Evolutionary conservation across 2,113 vertebrate species (phyloP), one percentile per base, ranked within the genome.

Genomic region (Siphamia tubifer): DNA sequence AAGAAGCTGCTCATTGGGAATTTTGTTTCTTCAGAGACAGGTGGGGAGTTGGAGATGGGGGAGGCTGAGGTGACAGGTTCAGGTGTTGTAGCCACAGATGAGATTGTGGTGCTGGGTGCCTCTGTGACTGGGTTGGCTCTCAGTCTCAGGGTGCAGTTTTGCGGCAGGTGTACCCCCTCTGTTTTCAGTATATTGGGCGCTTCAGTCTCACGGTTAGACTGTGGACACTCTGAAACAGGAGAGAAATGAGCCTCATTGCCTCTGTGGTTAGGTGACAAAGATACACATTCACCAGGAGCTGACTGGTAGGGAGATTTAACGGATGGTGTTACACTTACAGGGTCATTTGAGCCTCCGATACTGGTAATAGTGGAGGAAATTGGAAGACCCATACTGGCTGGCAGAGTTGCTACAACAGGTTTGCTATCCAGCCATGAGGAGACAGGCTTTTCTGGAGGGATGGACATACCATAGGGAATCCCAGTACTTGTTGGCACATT

Each of bases 401-500:
- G 88, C 49, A 95, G 83, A 0, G 95, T 91, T 2, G 95, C 91
- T 82, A 94, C 54, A 60, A 96, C 92, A 1, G 96, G 95, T 71
- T 98, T 98, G 83, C 90, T 96, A 64, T 99, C 98, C 67, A 98
- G 86, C 96, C 97, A 98, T 0, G 96, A 96, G 54, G 95, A 94
- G 38, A 93, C 94, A 0, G 96, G 91, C 82, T 98, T 99, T 74
- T 98, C 98, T 0, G 96, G 95, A 25, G 96, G 95, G 84, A 98
- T 77, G 0, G 96, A 95, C 98, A 99, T 98, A 19, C 97, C 98
- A 0, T 98, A 99, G 0, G 98, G 96, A 75, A 99, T 96, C 51
- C 97, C 98, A 54, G 96, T 96, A 85, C 92, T 97, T 24, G 98
- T 99, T 87, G 98, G 97, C 83, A 99, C 94, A 0, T 94, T 98